Percentiles rank a stretch among this genome's conserved stretches.
Conservation (phyloP, 2,797 vertebrate species). For the Leptodactylus fallax region DNA sequence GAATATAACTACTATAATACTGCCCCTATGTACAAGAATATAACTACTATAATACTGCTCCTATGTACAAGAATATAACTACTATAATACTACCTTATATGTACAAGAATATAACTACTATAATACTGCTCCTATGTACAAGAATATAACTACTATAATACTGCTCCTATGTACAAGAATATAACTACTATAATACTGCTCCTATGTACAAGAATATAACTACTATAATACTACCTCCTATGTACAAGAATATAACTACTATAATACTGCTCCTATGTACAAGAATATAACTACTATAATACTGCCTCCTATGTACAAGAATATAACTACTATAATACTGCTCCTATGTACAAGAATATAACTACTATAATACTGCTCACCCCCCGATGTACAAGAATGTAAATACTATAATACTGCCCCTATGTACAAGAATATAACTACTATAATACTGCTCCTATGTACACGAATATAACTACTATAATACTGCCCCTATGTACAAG, state of each 20-base stretch:
- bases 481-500: too few relatives aligned
- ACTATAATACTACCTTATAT: background rate
- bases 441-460: too few relatives aligned
- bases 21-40: background rate
- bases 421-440: too few relatives aligned
- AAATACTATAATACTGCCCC: background rate
- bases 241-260: background rate
- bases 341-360: background rate
- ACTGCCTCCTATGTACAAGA: background rate
- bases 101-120: too few relatives aligned
- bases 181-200: constrained; percentile 1
- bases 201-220: background rate
- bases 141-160: background rate
- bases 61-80: constrained; percentile 5
- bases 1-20: too few relatives aligned
- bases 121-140: background rate
- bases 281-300: constrained; percentile 9
- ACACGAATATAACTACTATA: too few relatives aligned
- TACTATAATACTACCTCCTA: constrained; percentile 8
- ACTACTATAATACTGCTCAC: constrained; percentile 8
- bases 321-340: constrained; percentile 9
- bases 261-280: background rate
- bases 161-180: background rate
- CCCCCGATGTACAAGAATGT: background rate
- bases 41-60: background rate